Conservation (phyloP, 2,113 vertebrate species). For the Myrmecobius fasciatus region DNA sequence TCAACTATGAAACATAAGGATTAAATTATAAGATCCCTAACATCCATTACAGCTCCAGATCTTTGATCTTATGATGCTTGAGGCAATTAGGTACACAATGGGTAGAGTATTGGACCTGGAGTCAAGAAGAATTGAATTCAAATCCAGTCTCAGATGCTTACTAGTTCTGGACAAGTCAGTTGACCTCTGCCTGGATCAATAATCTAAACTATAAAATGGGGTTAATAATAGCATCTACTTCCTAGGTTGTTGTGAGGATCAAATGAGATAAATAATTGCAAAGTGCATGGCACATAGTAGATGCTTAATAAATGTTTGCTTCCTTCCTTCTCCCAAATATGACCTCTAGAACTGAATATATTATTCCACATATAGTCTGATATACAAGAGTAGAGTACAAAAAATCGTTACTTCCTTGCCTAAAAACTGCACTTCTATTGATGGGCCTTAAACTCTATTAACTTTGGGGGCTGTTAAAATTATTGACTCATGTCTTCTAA, state of each 20-base stretch:
- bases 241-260: no score
- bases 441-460: not conserved
- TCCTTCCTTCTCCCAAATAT: not conserved
- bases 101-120: not conserved
- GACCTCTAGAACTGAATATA: not conserved
- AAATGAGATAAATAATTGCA: not conserved
- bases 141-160: not conserved
- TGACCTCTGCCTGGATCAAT: not conserved
- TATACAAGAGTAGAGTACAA: no score
- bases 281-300: not conserved
- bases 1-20: no score
- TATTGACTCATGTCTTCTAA: not conserved
- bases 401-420: not conserved
- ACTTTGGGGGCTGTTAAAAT: not conserved
- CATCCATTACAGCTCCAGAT: no score
- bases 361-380: not conserved
- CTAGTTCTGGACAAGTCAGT: not conserved
- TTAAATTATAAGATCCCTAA: no score
- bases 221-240: not conserved
- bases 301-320: not conserved
- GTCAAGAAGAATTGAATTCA: not conserved
- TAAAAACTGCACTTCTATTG: not conserved
- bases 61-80: not conserved
- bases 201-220: not conserved
- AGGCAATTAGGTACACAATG: not conserved